These are phyloP conservation scores for Chalcis sispes DNA, from an alignment of 2,888 invertebrate genomes.

Conservation along the genomic window DNA sequence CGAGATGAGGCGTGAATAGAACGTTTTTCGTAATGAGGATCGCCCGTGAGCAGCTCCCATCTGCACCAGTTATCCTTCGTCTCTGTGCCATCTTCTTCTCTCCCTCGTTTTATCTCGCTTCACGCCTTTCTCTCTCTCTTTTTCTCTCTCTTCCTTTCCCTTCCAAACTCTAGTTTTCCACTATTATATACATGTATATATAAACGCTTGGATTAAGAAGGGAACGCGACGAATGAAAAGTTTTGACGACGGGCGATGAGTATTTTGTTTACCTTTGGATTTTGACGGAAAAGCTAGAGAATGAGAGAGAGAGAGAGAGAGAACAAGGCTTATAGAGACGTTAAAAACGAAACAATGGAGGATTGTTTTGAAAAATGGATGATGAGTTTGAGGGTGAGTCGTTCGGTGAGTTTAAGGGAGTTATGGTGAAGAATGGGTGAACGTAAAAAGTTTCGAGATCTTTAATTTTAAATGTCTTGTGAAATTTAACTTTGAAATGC, in stretches of 20 bases:
- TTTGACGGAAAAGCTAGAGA: slow-evolving; percentile 19
- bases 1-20: slow-evolving; percentile 68
- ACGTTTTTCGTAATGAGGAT: slow-evolving; percentile 69
- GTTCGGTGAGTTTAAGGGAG: too few species aligned
- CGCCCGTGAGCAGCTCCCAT: slow-evolving; percentile 65
- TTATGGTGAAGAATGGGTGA: too few species aligned
- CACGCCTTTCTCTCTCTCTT: slow-evolving; percentile 22
- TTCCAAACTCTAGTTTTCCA: too few species aligned
- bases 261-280: slow-evolving; percentile 27
- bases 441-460: too few species aligned
- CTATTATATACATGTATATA: too few species aligned
- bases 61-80: slow-evolving; percentile 60
- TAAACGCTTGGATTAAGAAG: slow-evolving; percentile 6
- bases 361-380: background rate
- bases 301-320: too few species aligned
- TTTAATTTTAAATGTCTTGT: too few species aligned
- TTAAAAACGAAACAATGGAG: too few species aligned
- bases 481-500: too few species aligned
- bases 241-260: slow-evolving; percentile 38
- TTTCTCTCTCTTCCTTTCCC: too few species aligned
- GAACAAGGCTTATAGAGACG: too few species aligned
- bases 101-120: slow-evolving; percentile 58
- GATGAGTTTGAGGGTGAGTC: too few species aligned
- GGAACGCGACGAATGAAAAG: slow-evolving; percentile 1
- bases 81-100: background rate